Percentiles rank a stretch among this genome's conserved stretches.
Conservation (phyloP, 2,888 invertebrate species). For the Athrips mouffetella region DNA sequence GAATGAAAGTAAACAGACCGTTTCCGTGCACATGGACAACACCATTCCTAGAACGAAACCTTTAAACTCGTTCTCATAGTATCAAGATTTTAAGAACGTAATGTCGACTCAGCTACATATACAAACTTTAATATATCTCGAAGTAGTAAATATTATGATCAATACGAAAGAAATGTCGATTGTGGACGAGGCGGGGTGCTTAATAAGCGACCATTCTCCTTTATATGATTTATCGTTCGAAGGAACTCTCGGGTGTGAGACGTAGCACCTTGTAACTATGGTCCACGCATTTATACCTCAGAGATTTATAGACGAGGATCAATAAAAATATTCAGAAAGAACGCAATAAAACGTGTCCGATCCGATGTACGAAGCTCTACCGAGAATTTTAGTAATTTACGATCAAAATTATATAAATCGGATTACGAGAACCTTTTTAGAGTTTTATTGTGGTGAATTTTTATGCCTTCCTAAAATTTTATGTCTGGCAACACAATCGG, state of each 20-base stretch:
- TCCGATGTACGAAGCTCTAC: slow-evolving; percentile 34
- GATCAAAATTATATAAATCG: slow-evolving; percentile 49
- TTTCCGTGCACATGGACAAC: slow-evolving; percentile 61
- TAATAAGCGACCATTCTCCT: slow-evolving; percentile 52
- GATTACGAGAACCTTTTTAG: slow-evolving; percentile 43
- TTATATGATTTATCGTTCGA: slow-evolving; percentile 53
- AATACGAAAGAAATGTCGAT: slow-evolving; percentile 30
- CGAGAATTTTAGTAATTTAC: slow-evolving; percentile 44
- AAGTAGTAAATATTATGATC: slow-evolving; percentile 26
- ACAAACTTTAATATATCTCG: slow-evolving; percentile 25
- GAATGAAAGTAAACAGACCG: slow-evolving; percentile 60
- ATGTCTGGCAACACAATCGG: slow-evolving; percentile 24
- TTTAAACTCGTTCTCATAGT: slow-evolving; percentile 11
- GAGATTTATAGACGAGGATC: slow-evolving; percentile 58
- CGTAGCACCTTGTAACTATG: slow-evolving; percentile 48
- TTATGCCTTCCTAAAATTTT: slow-evolving; percentile 31
- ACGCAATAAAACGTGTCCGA: slow-evolving; percentile 46
- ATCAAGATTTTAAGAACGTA: slow-evolving; percentile 8
- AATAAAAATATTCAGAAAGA: slow-evolving; percentile 57
- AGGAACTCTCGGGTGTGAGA: slow-evolving; percentile 46
- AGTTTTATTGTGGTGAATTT: slow-evolving; percentile 40
- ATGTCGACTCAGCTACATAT: slow-evolving; percentile 22
- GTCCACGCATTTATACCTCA: slow-evolving; percentile 41
- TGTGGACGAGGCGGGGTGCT: slow-evolving; percentile 35
- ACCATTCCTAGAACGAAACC: slow-evolving; percentile 15